Conservation (phyloP, 2,113 vertebrate species). For the Salvelinus fontinalis region DNA sequence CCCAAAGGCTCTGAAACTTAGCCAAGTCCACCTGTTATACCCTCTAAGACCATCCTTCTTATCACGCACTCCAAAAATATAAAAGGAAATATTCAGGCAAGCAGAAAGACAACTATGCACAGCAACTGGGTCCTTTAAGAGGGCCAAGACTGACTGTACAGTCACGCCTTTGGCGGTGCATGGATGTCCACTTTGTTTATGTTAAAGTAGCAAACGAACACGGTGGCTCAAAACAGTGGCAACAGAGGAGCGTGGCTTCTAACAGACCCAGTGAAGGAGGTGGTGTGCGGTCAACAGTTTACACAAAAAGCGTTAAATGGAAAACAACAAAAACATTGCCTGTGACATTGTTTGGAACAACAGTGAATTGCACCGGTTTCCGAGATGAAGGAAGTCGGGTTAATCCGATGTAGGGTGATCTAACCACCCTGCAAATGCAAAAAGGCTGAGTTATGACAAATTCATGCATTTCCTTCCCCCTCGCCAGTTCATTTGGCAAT, state of each 20-base stretch:
- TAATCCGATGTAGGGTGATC: conserved; percentile 5
- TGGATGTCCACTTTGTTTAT: not conserved
- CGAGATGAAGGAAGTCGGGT: not conserved
- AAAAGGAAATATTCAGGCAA: conserved; percentile 54
- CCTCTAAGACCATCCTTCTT: conserved; percentile 48
- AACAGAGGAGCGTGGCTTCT: not conserved
- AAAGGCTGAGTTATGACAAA: conserved; percentile 52
- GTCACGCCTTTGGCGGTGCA: not conserved
- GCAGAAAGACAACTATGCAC: conserved; percentile 4
- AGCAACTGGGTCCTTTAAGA: not conserved
- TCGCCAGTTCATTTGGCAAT: conserved; percentile 53
- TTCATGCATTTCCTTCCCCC: conserved; percentile 50
- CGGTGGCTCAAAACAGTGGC: not conserved
- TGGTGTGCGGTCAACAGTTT: not conserved
- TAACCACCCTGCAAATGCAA: conserved; percentile 7
- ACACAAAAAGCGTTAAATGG: conserved; percentile 8
- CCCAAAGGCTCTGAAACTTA: not conserved
- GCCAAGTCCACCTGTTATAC: conserved; percentile 57
- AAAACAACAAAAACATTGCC: not conserved
- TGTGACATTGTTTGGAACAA: conserved; percentile 1
- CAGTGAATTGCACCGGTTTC: not conserved
- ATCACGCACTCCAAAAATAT: conserved; percentile 54
- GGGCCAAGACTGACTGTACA: not conserved
- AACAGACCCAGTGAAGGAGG: not conserved
- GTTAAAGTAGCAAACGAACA: not conserved